Evolutionary conservation across 2,797 vertebrate genomes (phyloP).

Genomic region (Acipenser oxyrinchus): DNA sequence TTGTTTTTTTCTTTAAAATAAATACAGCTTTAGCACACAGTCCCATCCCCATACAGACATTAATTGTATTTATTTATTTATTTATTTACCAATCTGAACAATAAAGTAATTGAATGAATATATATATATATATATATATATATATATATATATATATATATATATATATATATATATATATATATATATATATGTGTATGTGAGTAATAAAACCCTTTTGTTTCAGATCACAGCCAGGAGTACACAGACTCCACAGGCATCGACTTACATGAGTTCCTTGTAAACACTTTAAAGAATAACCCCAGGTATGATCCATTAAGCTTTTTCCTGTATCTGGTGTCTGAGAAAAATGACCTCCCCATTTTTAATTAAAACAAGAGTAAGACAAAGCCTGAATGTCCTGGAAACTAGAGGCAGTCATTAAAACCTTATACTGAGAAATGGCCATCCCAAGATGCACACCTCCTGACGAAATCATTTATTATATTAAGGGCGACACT

Average conservation of each 20-base stretch:
- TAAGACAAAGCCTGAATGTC: not conserved
- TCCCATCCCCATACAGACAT: too few relatives aligned
- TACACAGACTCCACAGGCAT: conserved; percentile 93
- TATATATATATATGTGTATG: conserved; percentile 30
- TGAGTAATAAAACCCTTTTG: conserved; percentile 23
- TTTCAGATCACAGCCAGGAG: conserved; percentile 83
- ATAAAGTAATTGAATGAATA: too few relatives aligned
- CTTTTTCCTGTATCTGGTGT: not conserved
- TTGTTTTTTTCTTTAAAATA: too few relatives aligned
- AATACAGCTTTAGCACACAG: too few relatives aligned
- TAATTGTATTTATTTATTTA: too few relatives aligned
- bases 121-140: too few relatives aligned
- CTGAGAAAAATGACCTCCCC: not conserved
- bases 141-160: too few relatives aligned
- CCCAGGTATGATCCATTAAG: conserved; percentile 58
- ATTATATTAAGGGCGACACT: too few relatives aligned
- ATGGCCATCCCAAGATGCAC: not conserved
- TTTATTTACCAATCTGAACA: too few relatives aligned
- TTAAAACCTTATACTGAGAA: not conserved
- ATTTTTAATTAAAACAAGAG: not conserved
- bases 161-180: not conserved
- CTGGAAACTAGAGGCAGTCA: not conserved
- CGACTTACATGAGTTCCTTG: conserved; percentile 86
- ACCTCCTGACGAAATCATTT: not conserved
- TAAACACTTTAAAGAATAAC: conserved; percentile 87